Percentiles rank a stretch among this genome's conserved stretches.
Evolutionary conservation across 2,113 vertebrate species (phyloP).

Genomic region (Promerops cafer): DNA sequence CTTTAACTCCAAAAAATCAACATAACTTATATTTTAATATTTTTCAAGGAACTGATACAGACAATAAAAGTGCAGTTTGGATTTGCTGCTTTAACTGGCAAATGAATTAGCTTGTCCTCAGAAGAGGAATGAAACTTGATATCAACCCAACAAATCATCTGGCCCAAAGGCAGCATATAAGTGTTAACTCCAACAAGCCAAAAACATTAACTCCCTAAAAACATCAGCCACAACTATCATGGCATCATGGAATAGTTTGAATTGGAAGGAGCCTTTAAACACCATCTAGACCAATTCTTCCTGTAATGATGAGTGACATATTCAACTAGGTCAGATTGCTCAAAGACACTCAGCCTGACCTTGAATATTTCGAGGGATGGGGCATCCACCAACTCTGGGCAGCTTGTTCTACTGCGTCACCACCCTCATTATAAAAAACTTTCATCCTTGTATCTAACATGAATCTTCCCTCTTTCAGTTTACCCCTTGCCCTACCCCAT

Average conservation of each 20-base stretch:
- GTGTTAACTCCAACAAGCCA: neutral
- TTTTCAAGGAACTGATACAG: neutral
- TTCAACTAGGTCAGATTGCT: neutral
- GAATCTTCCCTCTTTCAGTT: neutral
- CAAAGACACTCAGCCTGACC: neutral
- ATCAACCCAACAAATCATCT: neutral
- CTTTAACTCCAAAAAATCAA: neutral
- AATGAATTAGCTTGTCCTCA: neutral
- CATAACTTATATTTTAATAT: neutral
- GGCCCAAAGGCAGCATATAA: neutral
- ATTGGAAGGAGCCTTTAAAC: neutral
- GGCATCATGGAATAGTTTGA: neutral
- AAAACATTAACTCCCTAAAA: neutral
- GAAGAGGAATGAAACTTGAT: neutral
- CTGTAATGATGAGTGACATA: too few species aligned
- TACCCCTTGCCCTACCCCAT: neutral
- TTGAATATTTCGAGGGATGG: neutral
- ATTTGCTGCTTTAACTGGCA: slow-evolving; percentile 10
- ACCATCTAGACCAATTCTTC: neutral
- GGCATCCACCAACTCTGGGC: neutral
- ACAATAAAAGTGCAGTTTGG: neutral
- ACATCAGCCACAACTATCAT: neutral
- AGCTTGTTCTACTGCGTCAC: neutral
- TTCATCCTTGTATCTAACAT: neutral
- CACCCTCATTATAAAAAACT: neutral